Base-by-base conservation (phyloP, 2,797 vertebrate genomes). In the Tragelaphus eurycerus region DNA sequence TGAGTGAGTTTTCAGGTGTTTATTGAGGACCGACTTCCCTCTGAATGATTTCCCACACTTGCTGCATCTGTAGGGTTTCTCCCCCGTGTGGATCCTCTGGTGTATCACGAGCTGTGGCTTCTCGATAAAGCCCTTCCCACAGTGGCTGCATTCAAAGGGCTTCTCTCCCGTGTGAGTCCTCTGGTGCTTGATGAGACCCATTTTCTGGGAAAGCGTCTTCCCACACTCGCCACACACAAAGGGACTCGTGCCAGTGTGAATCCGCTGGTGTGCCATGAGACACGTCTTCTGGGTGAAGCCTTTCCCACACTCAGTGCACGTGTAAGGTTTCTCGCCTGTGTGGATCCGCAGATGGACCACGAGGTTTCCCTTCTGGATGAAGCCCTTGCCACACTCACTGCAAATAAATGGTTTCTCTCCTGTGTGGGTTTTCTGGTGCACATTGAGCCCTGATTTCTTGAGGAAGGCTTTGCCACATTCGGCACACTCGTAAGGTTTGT, bases 81-180 rank as follows among this genome's bases (percentile, higher is more conserved):
- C 90, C 79, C 95, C 94, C 15, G 88, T 96, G 60, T 97, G 96
- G 88, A 43, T 97, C 78, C 89, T 97, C 60, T 95, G 92, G 87
- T 95, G 94, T n/a, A 94, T 60, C 59, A 85, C 1, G 4, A 97
- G 86, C 31, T 95, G 85, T 19, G 76, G 27, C 55, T 92, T 97
- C 50, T 55, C 27, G 0, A 52, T 81, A 52, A 96, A 99, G 97
- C 87, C 99, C 99, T 98, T 98, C 94, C 96, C 95, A 88, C 27
- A 95, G 98, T 54, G 99, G 98, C 98, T 99, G 93, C 3, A 97
- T 97, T 91, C 46, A 93, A 86, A 97, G 1, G 76, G 93, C 86
- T 96, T 97, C 90, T 97, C 93, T 92, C 93, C 85, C 3, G 88
- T 96, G 43, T 98, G 96, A 82, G 79, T 96, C 93, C 83, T 95